Conservation (phyloP, 2,113 vertebrate genomes). For the Ptyas mucosa region DNA sequence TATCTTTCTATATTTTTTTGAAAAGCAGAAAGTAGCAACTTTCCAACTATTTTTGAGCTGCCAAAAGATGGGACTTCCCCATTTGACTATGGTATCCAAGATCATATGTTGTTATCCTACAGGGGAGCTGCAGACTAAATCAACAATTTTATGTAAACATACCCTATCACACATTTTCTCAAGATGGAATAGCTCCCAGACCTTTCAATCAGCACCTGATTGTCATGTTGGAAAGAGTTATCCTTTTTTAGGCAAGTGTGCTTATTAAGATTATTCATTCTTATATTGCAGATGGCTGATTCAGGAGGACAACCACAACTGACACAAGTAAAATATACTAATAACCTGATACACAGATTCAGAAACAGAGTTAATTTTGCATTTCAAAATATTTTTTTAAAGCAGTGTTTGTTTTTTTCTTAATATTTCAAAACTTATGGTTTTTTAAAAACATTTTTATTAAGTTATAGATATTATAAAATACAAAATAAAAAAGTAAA, state of each 20-base stretch:
- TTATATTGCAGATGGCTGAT: slow-evolving; percentile 81
- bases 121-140: background rate
- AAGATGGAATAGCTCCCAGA: background rate
- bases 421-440: background rate
- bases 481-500: too few species aligned
- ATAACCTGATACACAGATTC: background rate
- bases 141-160: background rate
- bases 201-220: background rate
- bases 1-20: background rate
- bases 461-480: too few species aligned
- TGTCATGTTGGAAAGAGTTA: background rate
- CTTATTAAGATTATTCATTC: background rate
- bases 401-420: background rate
- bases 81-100: background rate
- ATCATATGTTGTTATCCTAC: background rate
- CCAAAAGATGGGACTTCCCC: background rate
- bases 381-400: background rate
- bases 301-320: slow-evolving; percentile 88
- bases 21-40: background rate
- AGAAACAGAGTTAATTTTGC: background rate
- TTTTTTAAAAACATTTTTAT: too few species aligned
- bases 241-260: too few species aligned
- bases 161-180: background rate
- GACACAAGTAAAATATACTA: slow-evolving; percentile 75
- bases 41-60: background rate